Conservation (phyloP, 2,888 invertebrate genomes). For the Ophion obscuratus region DNA sequence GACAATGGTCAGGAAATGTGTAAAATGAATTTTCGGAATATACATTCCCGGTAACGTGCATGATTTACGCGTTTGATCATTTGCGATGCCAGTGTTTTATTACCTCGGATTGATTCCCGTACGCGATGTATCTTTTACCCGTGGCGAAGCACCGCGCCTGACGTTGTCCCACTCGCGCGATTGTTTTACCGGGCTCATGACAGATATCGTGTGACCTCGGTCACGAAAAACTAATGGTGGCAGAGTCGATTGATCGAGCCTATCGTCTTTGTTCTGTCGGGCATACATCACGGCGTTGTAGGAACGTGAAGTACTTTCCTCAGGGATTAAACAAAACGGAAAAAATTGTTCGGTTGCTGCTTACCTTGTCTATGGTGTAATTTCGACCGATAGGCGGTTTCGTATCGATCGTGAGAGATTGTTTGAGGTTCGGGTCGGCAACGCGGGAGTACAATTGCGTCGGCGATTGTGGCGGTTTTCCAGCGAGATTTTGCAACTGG, state of each 20-base stretch:
- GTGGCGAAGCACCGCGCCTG: conserved; percentile 81
- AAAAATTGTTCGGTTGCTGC: neutral
- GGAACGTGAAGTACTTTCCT: neutral
- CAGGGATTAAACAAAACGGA: neutral
- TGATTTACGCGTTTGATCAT: neutral
- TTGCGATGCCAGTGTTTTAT: neutral
- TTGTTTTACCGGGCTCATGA: conserved; percentile 90
- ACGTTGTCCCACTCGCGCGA: conserved; percentile 83
- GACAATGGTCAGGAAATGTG: too few relatives aligned
- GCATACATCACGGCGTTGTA: neutral
- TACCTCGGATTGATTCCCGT: conserved; percentile 93
- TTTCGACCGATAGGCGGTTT: conserved; percentile 82
- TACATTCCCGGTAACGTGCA: neutral
- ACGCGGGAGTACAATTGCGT: conserved; percentile 86
- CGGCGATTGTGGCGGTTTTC: conserved; percentile 88
- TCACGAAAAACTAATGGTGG: conserved; percentile 85
- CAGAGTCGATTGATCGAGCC: conserved; percentile 82
- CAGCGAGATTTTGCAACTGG: conserved; percentile 73
- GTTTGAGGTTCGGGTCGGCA: conserved; percentile 78
- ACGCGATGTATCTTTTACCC: conserved; percentile 85
- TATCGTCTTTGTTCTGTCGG: conserved; percentile 79
- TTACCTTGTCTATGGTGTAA: conserved; percentile 78
- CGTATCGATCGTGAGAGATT: conserved; percentile 76
- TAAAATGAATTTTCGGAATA: too few relatives aligned
- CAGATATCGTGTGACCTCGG: conserved; percentile 93